Evolutionary conservation across 1,140 invertebrate genomes (phyloP), one percentile per base, ranked within the genome.

Genomic region (Drosophila repletoides): DNA sequence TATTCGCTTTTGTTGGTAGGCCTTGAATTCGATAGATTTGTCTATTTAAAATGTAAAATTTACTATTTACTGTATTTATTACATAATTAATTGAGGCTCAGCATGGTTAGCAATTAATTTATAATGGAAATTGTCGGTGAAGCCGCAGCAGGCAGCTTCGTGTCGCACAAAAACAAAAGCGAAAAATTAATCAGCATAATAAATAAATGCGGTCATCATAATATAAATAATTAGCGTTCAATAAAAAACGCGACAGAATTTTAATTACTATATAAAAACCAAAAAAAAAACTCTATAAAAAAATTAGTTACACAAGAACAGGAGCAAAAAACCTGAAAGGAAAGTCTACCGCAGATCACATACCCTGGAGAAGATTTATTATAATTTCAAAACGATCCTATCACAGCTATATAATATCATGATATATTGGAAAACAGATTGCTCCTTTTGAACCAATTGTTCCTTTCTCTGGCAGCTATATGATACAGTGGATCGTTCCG

Each of bases 21-120:
- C n/a, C n/a, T n/a, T n/a, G n/a, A n/a, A n/a, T n/a, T n/a, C n/a
- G n/a, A n/a, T n/a, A n/a, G n/a, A n/a, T n/a, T n/a, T n/a, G n/a
- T n/a, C n/a, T n/a, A n/a, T n/a, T n/a, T n/a, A n/a, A n/a, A n/a
- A n/a, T n/a, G n/a, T n/a, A n/a, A 58, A 53, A 55, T 46, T 48
- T 34, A 17, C 10, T 33, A 31, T 48, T 56, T 46, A 19, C 19
- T 17, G 33, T 17, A 6, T 29, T 26, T 45, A n/a, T 36, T 45
- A 34, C n/a, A 75, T 68, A 60, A 81, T 81, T 66, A 65, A 56
- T 40, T 48, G 48, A 65, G n/a, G n/a, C n/a, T 48, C n/a, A 28
- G 22, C 21, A 36, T 33, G 12, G 36, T 34, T 22, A 28, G 56
- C 40, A 58, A 61, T 61, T 68, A 68, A 21, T 56, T 38, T 58